phyloP scores from a whole-genome alignment of 2,888 invertebrate genomes.

The Ophioninae sp. region DNA sequence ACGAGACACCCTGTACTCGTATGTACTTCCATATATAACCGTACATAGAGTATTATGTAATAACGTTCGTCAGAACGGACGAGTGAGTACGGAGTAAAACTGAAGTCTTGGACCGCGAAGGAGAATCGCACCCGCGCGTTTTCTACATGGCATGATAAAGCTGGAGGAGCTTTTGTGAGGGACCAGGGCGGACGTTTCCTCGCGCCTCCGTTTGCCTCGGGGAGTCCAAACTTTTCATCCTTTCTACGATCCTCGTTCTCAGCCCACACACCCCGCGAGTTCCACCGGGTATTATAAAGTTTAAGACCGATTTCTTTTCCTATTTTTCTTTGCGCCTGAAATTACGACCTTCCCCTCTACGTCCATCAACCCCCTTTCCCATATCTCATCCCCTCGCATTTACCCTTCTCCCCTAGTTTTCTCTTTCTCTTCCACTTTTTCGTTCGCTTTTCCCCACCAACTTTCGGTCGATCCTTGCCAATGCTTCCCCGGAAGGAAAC shows the following conservation, averaged over 20 bases:
- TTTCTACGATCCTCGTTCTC: slow-evolving; percentile 40
- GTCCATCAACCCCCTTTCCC: slow-evolving; percentile 33
- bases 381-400: neutral
- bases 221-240: slow-evolving; percentile 60
- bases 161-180: slow-evolving; percentile 50
- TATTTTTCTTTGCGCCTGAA: slow-evolving; percentile 64
- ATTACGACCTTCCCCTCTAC: slow-evolving; percentile 55
- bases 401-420: neutral
- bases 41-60: slow-evolving; percentile 29
- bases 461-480: slow-evolving; percentile 54
- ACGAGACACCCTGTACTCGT: neutral
- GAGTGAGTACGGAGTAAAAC: slow-evolving; percentile 45
- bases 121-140: slow-evolving; percentile 33
- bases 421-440: slow-evolving; percentile 18
- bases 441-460: slow-evolving; percentile 41
- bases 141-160: slow-evolving; percentile 54
- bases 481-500: slow-evolving; percentile 48
- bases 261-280: slow-evolving; percentile 40
- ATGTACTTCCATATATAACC: neutral
- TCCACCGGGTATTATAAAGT: slow-evolving; percentile 62
- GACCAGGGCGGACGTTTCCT: slow-evolving; percentile 45
- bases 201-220: slow-evolving; percentile 49
- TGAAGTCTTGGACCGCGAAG: slow-evolving; percentile 45
- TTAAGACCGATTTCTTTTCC: slow-evolving; percentile 63
- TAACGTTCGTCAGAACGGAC: slow-evolving; percentile 55